Base-by-base conservation (phyloP, 2,113 vertebrate species). In the Etheostoma cragini region DNA sequence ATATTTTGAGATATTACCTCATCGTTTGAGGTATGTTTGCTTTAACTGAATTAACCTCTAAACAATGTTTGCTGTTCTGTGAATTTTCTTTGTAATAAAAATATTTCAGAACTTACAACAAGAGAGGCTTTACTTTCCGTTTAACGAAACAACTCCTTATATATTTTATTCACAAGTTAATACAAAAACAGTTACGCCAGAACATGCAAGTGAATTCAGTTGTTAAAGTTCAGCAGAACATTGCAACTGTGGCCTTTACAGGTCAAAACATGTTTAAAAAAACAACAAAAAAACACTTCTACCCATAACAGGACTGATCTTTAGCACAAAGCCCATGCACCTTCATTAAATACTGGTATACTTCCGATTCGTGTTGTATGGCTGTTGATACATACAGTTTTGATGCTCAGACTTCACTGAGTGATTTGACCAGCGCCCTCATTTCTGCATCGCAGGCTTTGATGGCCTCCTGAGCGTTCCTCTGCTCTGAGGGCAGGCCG, bases 11-110 rank as follows among this genome's bases (percentile, higher is more conserved):
- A 95, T 92, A 92, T 93, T 84, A 92, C 91, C 87, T 93, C 87
- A 85, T 92, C 63, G 84, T n/a, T n/a, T n/a, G n/a, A n/a, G n/a
- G n/a, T n/a, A n/a, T 94, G 89, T 95, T 94, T 96, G 94, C 95
- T 96, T 96, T 95, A 93, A 88, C 91, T 94, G 91, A 95, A 91
- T 91, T 94, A 89, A 90, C 91, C 93, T 94, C 76, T 81, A 90
- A 91, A 96, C 87, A 90, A 94, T 95, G 94, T 95, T 96, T 94
- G 95, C 93, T 95, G 93, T 94, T 95, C 91, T 95, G 95, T 95
- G 95, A 95, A 93, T 95, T 95, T 96, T 94, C 90, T 96, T 96
- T 96, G 90, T 94, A 96, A 96, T 96, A 78, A 78, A 96, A 95
- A 83, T 8, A 58, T 75, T 80, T 91, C 85, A 82, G 85, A 89